phyloP scores from a whole-genome alignment of 2,888 invertebrate species.

The Drosophila neotestacea region DNA sequence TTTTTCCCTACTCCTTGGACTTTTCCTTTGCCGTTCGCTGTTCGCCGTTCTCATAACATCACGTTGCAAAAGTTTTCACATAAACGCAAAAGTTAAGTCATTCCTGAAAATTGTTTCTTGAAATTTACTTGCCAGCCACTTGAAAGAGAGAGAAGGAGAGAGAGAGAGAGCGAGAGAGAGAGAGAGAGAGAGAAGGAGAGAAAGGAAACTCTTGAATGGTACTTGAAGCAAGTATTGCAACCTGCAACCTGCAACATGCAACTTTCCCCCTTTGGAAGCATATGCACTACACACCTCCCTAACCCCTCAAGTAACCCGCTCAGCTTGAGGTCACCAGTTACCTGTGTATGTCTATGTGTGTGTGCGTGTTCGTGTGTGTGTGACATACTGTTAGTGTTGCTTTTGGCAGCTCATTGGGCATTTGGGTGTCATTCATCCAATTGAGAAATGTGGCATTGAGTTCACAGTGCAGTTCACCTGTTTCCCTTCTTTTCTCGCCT shows the following conservation, averaged over 20 bases:
- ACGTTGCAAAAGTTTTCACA: slow-evolving; percentile 77
- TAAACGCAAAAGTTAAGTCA: slow-evolving; percentile 80
- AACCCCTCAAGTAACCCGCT: background rate
- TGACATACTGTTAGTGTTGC: slow-evolving; percentile 37
- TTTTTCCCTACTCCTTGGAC: background rate
- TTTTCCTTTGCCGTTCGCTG: slow-evolving; percentile 51
- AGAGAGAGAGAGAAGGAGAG: background rate
- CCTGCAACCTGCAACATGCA: slow-evolving; percentile 8
- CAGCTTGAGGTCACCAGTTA: slow-evolving; percentile 59
- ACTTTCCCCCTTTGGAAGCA: background rate
- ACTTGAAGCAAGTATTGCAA: slow-evolving; percentile 41
- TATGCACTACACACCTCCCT: background rate
- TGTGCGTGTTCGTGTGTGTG: slow-evolving; percentile 10
- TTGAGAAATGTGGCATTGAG: slow-evolving; percentile 56
- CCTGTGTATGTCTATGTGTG: slow-evolving; percentile 15
- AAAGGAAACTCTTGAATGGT: slow-evolving; percentile 49
- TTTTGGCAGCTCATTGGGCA: slow-evolving; percentile 49
- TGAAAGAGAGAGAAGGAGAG: slow-evolving; percentile 23
- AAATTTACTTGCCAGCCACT: slow-evolving; percentile 75
- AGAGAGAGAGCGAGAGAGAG: background rate
- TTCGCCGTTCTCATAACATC: slow-evolving; percentile 69
- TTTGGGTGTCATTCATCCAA: slow-evolving; percentile 61
- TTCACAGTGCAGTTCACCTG: background rate
- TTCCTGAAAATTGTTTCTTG: slow-evolving; percentile 79
- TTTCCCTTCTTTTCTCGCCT: background rate